Base-by-base conservation (phyloP, 2,113 vertebrate genomes). In the Tachycineta bicolor region DNA sequence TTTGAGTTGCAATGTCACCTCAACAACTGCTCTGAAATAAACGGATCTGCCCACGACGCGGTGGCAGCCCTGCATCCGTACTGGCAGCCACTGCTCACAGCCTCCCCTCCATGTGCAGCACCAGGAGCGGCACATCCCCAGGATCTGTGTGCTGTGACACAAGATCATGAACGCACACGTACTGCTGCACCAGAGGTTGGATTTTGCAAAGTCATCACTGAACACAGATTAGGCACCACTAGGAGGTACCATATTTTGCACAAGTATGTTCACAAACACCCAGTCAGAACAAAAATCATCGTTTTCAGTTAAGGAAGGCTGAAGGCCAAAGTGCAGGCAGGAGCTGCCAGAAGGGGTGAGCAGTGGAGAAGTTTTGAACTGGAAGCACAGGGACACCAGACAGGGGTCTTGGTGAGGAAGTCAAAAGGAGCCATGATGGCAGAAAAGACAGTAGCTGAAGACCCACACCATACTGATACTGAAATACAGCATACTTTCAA, bases 1-100 rank as follows among this genome's bases (percentile, higher is more conserved):
- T 79, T 29, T 63, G 29, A 56, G 23, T 1, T 41, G 49, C 56
- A 79, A 14, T 1, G 1, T 43, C 8, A 13, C 34, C 25, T 29
- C 53, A 50, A 26, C 50, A 79, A 24, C 29, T 0, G 0, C 56
- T 65, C 20, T 37, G 37, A 77, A 71, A 56, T 20, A 65, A 67
- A 39, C 0, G 1, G 34, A 50, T 11, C 12, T 75, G 41, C 11
- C 12, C 83, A 23, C 0, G 2, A 41, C 2, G 3, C 46, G 71
- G 53, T 16, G 21, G 69, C 49, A 77, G 29, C 39, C 18, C 43
- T 7, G n/a, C 2, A 1, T n/a, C 65, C 56, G 46, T 13, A 34
- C 6, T 1, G 3, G 41, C 17, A 65, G 49, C 26, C 1, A 0
- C 28, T 33, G 47, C 52, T 83, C 79, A 26, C 1, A 0, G 0